phyloP scores from a whole-genome alignment of 1,140 invertebrate species.

The Hyles vespertilio region DNA sequence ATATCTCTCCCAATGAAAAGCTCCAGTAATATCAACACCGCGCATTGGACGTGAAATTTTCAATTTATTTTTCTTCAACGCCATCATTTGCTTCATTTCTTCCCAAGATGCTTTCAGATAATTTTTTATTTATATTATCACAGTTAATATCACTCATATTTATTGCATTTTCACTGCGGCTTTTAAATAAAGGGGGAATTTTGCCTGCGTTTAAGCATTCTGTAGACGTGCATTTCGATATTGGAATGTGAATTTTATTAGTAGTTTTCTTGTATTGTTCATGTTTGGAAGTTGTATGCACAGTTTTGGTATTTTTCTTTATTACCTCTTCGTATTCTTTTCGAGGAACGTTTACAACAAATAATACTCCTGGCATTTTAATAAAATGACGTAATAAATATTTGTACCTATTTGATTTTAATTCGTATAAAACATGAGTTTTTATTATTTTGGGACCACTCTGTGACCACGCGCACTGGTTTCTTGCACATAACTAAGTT shows the following conservation, averaged over 20 bases:
- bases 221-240: slow-evolving; percentile 30
- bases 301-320: slow-evolving; percentile 21
- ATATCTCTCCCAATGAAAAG: slow-evolving; percentile 28
- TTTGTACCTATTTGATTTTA: no score
- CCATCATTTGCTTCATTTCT: slow-evolving; percentile 33
- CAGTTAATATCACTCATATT: slow-evolving; percentile 4
- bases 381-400: neutral
- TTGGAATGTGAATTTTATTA: slow-evolving; percentile 18
- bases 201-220: slow-evolving; percentile 20
- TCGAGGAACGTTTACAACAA: slow-evolving; percentile 43
- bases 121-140: neutral
- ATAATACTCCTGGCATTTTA: slow-evolving; percentile 44
- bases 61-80: slow-evolving; percentile 30
- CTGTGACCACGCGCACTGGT: no score
- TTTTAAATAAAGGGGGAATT: neutral
- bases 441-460: no score
- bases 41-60: slow-evolving; percentile 24
- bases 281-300: slow-evolving; percentile 21
- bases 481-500: no score
- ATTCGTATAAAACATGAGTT: no score
- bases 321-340: slow-evolving; percentile 38
- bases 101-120: slow-evolving; percentile 25
- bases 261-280: slow-evolving; percentile 24
- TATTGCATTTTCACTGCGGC: slow-evolving; percentile 15
- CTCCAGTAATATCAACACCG: slow-evolving; percentile 24